A percentile compares a stretch with the other conserved stretches of the same genome.
phyloP scores from a whole-genome alignment of 2,113 vertebrate species.

The Myxocyprinus asiaticus region DNA sequence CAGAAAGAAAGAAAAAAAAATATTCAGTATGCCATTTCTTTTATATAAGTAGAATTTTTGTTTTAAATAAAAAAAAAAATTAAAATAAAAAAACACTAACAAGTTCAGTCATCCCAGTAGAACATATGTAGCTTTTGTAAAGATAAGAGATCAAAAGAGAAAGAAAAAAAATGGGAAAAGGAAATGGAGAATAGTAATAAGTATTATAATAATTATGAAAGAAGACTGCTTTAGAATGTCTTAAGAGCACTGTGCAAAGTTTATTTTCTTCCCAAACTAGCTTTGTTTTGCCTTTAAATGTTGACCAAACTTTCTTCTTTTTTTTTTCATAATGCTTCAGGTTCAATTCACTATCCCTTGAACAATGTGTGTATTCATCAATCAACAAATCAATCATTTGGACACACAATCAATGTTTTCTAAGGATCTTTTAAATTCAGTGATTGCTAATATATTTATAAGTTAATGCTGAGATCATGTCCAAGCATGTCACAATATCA shows the following conservation, averaged over 20 bases:
- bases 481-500: conserved; percentile 28
- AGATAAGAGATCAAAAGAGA: conserved; percentile 56
- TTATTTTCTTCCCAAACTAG: conserved; percentile 69
- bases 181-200: conserved; percentile 68
- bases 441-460: conserved; percentile 37
- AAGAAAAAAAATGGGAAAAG: conserved; percentile 62
- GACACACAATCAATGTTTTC: conserved; percentile 44
- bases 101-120: conserved; percentile 78
- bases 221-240: conserved; percentile 78
- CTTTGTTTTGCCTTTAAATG: conserved; percentile 63
- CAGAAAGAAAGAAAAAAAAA: conserved; percentile 20
- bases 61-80: conserved; percentile 65
- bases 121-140: conserved; percentile 82
- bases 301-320: conserved; percentile 68
- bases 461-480: conserved; percentile 28
- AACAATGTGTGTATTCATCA: conserved; percentile 28
- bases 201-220: conserved; percentile 78
- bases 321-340: conserved; percentile 70
- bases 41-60: conserved; percentile 66
- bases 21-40: conserved; percentile 52
- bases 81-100: conserved; percentile 72
- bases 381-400: conserved; percentile 43
- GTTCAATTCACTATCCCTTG: conserved; percentile 57
- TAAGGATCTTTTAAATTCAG: conserved; percentile 23
- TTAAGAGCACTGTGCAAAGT: conserved; percentile 81